Conservation (phyloP, 2,797 vertebrate species). For the Nyctibius grandis region DNA sequence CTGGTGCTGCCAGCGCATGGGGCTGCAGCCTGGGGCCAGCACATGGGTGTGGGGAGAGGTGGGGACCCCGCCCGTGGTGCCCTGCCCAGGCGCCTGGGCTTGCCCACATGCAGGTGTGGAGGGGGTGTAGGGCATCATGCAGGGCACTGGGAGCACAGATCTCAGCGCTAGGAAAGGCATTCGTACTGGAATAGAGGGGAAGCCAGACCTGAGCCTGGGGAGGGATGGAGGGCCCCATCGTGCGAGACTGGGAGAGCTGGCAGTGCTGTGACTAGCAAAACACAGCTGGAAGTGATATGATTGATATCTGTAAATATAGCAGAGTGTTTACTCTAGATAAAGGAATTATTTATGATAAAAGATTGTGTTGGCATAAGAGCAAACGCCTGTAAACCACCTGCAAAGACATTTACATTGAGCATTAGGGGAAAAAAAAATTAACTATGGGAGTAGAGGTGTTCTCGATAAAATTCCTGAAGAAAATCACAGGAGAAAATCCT, state of each 20-base stretch:
- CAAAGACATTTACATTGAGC: not conserved
- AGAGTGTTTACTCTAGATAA: constrained; percentile 2
- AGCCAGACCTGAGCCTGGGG: not conserved
- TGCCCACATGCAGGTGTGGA: not conserved
- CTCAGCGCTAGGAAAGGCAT: not conserved
- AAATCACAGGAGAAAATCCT: not conserved
- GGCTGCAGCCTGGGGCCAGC: not conserved
- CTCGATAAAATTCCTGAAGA: not conserved
- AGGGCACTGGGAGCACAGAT: not conserved
- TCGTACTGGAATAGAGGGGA: not conserved
- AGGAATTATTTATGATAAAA: constrained; percentile 13
- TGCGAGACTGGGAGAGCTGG: not conserved
- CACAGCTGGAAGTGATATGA: not conserved
- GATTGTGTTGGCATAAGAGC: not conserved
- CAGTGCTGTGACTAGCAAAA: not conserved
- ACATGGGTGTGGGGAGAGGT: not conserved
- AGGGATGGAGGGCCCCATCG: not conserved
- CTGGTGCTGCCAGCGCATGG: not conserved
- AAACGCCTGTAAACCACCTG: not conserved
- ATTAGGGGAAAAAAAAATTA: not conserved
- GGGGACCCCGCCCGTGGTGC: not conserved
- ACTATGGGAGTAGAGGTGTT: not conserved
- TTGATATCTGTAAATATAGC: not conserved
- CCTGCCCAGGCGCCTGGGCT: not conserved
- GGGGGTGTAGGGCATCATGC: not conserved